phyloP scores from a whole-genome alignment of 2,888 invertebrate genomes.

The Synergus itoensis region DNA sequence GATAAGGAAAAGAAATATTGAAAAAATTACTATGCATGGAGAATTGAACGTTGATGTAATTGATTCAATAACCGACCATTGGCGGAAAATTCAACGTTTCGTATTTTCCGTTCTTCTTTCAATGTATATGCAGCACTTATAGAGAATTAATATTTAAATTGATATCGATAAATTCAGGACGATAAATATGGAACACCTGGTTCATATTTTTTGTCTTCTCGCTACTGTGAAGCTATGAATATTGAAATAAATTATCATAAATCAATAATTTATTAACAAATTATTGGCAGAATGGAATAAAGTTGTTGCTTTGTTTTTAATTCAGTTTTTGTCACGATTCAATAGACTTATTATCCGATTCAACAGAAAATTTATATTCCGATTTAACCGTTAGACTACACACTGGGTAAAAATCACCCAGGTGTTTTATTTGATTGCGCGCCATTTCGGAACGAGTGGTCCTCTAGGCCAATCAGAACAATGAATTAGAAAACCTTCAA shows the following conservation, averaged over 20 bases:
- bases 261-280: conserved; percentile 23
- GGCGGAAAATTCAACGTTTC: background rate
- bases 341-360: background rate
- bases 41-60: background rate
- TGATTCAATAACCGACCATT: background rate
- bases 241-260: conserved; percentile 34
- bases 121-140: background rate
- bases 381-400: background rate
- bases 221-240: conserved; percentile 18
- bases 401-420: no score
- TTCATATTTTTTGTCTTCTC: conserved; percentile 28
- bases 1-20: background rate
- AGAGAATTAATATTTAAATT: conserved; percentile 31
- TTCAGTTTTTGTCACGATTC: conserved; percentile 9
- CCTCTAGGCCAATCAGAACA: no score
- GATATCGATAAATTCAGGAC: conserved; percentile 8
- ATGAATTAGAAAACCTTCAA: no score
- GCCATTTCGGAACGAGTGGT: no score
- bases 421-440: no score
- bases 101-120: background rate
- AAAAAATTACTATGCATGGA: background rate
- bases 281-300: conserved; percentile 7
- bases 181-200: conserved; percentile 22
- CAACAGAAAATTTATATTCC: background rate
- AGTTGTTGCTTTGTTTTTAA: background rate